Percentiles rank a stretch among this genome's conserved stretches.
These are phyloP conservation scores for Montipora foliosa DNA, from an alignment of 64 coral and sea anemone genomes.

Conservation along the genomic window DNA sequence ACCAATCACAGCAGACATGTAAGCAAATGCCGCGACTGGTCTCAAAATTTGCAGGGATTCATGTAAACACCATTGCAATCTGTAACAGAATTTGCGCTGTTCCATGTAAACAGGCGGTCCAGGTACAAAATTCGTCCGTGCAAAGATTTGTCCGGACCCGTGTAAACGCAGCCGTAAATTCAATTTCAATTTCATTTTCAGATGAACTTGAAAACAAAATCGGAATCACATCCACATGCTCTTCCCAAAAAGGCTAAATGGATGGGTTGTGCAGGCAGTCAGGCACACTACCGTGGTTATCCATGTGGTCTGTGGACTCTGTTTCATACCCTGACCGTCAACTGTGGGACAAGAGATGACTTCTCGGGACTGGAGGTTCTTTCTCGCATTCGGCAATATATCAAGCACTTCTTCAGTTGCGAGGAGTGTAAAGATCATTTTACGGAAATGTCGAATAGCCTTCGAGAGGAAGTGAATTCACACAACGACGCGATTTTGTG, in stretches of 20 bases:
- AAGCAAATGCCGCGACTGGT: no score
- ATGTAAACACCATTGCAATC: no score
- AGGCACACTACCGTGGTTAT: constrained; percentile 87
- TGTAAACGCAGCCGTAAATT: no score
- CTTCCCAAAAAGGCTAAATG: constrained; percentile 68
- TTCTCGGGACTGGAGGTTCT: constrained; percentile 61
- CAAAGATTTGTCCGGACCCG: no score
- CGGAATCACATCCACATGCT: neutral
- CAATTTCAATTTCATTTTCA: neutral
- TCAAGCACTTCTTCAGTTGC: constrained; percentile 91
- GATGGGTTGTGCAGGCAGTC: constrained; percentile 82
- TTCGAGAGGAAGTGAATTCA: constrained; percentile 74
- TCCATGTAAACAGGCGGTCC: no score
- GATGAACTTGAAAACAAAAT: neutral
- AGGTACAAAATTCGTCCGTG: no score
- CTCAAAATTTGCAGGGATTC: no score
- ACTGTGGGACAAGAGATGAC: constrained; percentile 38
- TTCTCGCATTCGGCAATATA: constrained; percentile 77
- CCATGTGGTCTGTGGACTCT: constrained; percentile 93
- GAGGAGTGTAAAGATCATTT: constrained; percentile 85
- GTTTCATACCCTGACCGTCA: constrained; percentile 94
- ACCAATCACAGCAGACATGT: no score
- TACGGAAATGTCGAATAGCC: constrained; percentile 70
- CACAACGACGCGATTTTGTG: constrained; percentile 89
- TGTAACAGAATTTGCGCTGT: no score